Conservation (phyloP, 37 sponge, comb jelly and placozoan species). For the Aplysina aerophoba region DNA sequence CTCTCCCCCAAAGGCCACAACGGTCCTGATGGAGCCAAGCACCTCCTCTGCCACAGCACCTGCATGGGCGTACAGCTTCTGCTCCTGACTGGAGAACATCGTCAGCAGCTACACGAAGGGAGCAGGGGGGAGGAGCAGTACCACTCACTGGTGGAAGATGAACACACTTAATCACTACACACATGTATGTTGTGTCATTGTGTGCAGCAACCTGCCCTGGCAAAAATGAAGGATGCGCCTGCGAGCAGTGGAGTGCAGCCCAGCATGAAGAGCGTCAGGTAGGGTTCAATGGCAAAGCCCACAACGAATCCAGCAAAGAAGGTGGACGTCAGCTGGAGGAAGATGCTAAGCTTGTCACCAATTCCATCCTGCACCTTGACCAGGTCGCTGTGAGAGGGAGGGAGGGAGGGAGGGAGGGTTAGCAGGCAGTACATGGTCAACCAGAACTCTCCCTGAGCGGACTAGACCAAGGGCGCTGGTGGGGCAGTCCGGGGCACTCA, state of each 20-base stretch:
- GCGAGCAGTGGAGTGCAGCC: slow-evolving; percentile 52
- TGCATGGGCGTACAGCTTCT: slow-evolving; percentile 84
- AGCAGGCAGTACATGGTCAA: too few species aligned
- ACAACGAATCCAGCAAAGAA: slow-evolving; percentile 62
- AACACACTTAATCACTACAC: too few species aligned
- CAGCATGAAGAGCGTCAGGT: slow-evolving; percentile 52
- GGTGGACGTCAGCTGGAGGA: slow-evolving; percentile 51
- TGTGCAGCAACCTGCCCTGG: not conserved
- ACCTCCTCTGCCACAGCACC: slow-evolving; percentile 87
- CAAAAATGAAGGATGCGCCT: not conserved
- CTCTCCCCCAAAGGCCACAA: slow-evolving; percentile 77
- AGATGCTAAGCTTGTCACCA: slow-evolving; percentile 62
- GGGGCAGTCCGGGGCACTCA: slow-evolving; percentile 25
- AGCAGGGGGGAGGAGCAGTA: too few species aligned
- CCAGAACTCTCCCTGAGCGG: too few species aligned
- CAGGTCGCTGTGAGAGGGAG: slow-evolving; percentile 42
- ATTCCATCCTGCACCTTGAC: slow-evolving; percentile 65
- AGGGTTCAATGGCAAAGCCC: slow-evolving; percentile 57
- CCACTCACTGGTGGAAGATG: too few species aligned
- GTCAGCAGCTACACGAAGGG: slow-evolving; percentile 34
- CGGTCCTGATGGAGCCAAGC: slow-evolving; percentile 69
- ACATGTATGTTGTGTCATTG: too few species aligned
- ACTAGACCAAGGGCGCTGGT: too few species aligned
- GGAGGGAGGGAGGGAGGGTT: too few species aligned
- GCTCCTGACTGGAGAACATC: slow-evolving; percentile 65